Evolutionary conservation across 2,113 vertebrate genomes (phyloP).

Genomic region (Terrapene triunguis): DNA sequence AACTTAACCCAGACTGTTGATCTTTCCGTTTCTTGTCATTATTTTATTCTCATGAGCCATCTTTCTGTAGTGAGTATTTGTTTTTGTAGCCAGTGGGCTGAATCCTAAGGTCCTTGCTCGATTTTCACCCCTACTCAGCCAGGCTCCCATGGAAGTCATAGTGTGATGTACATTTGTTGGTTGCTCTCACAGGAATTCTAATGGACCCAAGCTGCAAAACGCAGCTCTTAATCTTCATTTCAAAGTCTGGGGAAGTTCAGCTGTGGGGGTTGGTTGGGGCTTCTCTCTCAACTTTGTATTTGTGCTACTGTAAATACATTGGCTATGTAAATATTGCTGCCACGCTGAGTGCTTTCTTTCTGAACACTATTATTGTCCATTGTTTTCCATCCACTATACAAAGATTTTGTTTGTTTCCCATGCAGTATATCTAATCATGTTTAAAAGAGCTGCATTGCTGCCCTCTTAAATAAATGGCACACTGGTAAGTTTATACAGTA

Average conservation of each 20-base stretch:
- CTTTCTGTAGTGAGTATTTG: rapidly evolving
- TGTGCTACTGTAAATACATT: slow-evolving; percentile 55
- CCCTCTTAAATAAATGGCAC: background rate
- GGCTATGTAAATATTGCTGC: background rate
- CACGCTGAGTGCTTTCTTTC: slow-evolving; percentile 15
- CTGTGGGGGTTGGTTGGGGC: slow-evolving; percentile 24
- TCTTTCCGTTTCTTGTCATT: background rate
- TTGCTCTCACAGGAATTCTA: background rate
- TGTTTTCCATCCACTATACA: background rate
- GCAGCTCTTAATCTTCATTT: slow-evolving; percentile 35
- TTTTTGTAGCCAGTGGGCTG: background rate
- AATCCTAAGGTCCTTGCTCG: background rate
- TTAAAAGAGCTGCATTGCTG: background rate
- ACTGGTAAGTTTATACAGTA: background rate
- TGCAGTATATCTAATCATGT: background rate
- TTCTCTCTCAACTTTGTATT: slow-evolving; percentile 67
- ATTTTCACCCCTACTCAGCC: background rate
- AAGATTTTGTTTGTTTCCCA: background rate
- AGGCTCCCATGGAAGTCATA: rapidly evolving
- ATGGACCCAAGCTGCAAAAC: slow-evolving; percentile 49
- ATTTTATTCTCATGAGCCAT: rapidly evolving
- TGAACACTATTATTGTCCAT: background rate
- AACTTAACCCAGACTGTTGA: background rate
- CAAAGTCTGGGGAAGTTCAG: slow-evolving; percentile 16
- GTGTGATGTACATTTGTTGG: rapidly evolving